Evolutionary conservation across 1,140 invertebrate genomes (phyloP).

Genomic region (Scaptomyza graminum): DNA sequence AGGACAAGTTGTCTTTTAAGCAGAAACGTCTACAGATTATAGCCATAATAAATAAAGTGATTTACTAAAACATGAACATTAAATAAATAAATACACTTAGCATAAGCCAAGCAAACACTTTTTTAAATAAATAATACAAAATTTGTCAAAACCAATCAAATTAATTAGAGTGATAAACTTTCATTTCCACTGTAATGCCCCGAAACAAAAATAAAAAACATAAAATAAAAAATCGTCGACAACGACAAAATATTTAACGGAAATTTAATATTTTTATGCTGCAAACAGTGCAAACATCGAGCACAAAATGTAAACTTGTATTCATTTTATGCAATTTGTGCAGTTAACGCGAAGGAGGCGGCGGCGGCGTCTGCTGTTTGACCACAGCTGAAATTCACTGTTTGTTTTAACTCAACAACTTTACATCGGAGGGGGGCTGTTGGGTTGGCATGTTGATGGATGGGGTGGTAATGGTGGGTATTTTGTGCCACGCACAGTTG

Average conservation of each 20-base stretch:
- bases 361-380: slow-evolving; percentile 17
- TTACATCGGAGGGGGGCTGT: slow-evolving; percentile 1
- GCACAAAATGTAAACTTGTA: slow-evolving; percentile 33
- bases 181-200: slow-evolving; percentile 33
- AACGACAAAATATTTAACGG: background rate
- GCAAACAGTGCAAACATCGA: slow-evolving; percentile 21
- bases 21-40: background rate
- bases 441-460: background rate
- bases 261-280: slow-evolving; percentile 34
- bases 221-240: too few species aligned
- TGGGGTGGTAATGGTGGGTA: background rate
- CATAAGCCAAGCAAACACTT: background rate
- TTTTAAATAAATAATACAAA: background rate
- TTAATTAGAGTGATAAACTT: slow-evolving; percentile 55
- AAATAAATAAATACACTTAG: background rate
- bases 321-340: slow-evolving; percentile 41
- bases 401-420: slow-evolving; percentile 16
- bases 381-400: slow-evolving; percentile 27
- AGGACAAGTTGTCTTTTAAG: too few species aligned
- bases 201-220: background rate
- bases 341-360: slow-evolving; percentile 24
- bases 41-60: slow-evolving; percentile 1
- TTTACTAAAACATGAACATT: background rate
- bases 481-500: slow-evolving; percentile 6
- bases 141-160: slow-evolving; percentile 35